Evolutionary conservation across 2,113 vertebrate species (phyloP).

Genomic region (Piaya cayana): DNA sequence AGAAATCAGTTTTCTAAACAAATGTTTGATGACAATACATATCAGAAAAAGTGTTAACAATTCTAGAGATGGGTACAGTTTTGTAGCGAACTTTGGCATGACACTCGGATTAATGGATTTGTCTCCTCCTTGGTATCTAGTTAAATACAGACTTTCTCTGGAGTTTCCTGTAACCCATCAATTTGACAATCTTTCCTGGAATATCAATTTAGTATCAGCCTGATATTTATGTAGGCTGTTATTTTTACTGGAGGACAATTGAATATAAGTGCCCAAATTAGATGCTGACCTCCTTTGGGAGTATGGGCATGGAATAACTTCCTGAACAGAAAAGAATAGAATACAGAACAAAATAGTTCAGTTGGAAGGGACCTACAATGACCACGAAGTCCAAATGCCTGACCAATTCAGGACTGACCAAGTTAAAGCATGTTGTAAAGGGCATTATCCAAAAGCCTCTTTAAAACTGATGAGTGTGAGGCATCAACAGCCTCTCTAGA

Average conservation of each 20-base stretch:
- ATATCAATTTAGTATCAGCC: neutral
- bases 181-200: neutral
- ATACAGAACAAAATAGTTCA: neutral
- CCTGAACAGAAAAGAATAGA: neutral
- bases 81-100: neutral
- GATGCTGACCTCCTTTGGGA: neutral
- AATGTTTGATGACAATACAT: neutral
- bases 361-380: neutral
- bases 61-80: neutral
- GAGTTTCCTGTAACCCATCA: neutral
- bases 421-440: neutral
- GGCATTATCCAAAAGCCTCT: neutral
- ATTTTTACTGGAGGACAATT: neutral
- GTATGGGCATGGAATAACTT: neutral
- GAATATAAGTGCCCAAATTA: neutral
- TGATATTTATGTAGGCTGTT: neutral
- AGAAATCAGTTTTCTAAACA: neutral
- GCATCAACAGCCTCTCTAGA: fast-evolving
- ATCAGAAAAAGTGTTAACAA: neutral
- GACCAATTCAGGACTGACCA: neutral
- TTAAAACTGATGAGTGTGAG: neutral
- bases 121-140: neutral
- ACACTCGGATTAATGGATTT: neutral
- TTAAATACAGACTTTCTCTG: neutral
- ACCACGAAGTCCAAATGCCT: neutral